Base-by-base conservation (phyloP, 1,140 invertebrate species). In the Daktulosphaira vitifoliae region DNA sequence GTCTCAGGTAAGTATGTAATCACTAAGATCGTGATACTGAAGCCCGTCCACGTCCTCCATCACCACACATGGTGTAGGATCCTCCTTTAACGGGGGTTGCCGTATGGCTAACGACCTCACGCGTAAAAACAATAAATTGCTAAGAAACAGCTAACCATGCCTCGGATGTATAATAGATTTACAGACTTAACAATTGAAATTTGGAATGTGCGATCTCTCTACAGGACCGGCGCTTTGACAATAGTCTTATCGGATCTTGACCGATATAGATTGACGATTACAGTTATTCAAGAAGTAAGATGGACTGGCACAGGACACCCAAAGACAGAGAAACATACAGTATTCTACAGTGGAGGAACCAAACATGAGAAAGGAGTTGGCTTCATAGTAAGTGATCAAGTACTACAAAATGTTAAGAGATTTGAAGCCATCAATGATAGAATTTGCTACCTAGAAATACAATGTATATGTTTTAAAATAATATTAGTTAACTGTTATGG, bases 161-260 rank as follows among this genome's bases (percentile, higher is more conserved):
- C 37, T 37, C 25, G 39, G 56, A 67, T 50, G 25, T 39, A 52
- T 46, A 65, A 38, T 66, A 22, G 59, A 64, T 29, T 48, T 3
- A 64, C 49, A 39, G 22, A 59, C 33, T 59, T 59, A 23, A 53
- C 16, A 26, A 26, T 53, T 22, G 64, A 52, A 50, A 69, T 65
- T 25, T 69, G 64, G 67, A 67, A 69, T 66, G 39, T 66, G 22
- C 37, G 65, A 53, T 68, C 18, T 48, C 29, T 67, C 13, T 44
- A 50, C 46, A 48, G 42, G 39, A 54, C 68, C n/a, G 51, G 64
- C 9, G 59, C 20, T 16, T 16, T 51, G 23, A 42, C 15, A 25
- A 67, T 15, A 26, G 33, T 69, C 18, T 51, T 51, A 51, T 51
- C 49, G 49, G 49, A 51, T 15, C 4, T 51, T 51, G 49, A 26